Conservation (phyloP, 2,113 vertebrate species). For the Leptodactylus fuscus region DNA sequence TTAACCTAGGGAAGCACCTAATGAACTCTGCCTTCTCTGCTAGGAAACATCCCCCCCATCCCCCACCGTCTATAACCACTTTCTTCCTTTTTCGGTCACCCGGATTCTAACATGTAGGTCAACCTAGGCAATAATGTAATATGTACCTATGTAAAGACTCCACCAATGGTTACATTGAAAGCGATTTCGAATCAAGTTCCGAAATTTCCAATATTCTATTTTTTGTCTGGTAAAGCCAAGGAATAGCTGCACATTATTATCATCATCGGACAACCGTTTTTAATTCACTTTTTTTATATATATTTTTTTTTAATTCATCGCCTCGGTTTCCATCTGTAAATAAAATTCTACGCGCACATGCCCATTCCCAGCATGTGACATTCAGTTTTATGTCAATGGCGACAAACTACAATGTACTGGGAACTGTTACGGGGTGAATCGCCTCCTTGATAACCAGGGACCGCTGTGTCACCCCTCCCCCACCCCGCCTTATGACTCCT, state of each 20-base stretch:
- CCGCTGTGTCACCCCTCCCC: too few relatives aligned
- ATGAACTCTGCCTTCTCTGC: not conserved
- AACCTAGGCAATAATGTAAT: constrained; percentile 8
- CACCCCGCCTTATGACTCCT: not conserved
- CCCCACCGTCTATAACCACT: not conserved
- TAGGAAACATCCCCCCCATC: not conserved
- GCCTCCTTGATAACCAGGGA: not conserved
- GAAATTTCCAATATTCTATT: constrained; percentile 19
- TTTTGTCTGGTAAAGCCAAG: constrained; percentile 42
- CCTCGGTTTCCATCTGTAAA: constrained; percentile 3
- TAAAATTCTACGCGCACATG: not conserved
- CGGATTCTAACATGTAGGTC: not conserved
- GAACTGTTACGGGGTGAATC: not conserved
- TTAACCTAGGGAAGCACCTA: not conserved
- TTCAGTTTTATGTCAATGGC: not conserved
- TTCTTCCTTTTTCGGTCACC: not conserved
- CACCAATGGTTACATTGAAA: too few relatives aligned
- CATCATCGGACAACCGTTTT: not conserved
- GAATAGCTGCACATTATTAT: not conserved
- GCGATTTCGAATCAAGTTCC: not conserved
- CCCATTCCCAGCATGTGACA: constrained; percentile 14
- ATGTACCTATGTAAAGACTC: not conserved
- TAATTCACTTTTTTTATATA: not conserved
- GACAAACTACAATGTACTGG: not conserved
- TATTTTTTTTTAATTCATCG: not conserved